Percentiles rank a stretch among this genome's conserved stretches.
phyloP scores from a whole-genome alignment of 2,113 vertebrate genomes.

The Chionis minor region DNA sequence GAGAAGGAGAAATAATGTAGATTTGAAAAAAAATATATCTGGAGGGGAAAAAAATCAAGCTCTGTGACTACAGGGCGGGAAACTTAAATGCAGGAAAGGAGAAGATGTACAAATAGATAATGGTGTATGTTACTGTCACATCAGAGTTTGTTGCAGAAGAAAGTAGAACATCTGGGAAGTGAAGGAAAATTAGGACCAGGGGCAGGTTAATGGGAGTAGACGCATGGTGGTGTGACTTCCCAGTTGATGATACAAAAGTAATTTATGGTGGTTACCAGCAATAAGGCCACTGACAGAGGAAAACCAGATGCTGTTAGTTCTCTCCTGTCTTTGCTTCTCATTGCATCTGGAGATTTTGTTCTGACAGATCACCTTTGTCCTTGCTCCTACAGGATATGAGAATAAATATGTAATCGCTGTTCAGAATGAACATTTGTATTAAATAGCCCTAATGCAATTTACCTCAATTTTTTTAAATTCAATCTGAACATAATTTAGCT shows the following conservation, averaged over 20 bases:
- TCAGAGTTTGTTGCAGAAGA: not conserved
- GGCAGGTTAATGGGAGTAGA: not conserved
- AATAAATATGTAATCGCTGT: not conserved
- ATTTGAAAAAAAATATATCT: not conserved
- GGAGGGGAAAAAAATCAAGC: not conserved
- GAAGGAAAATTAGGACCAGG: not conserved
- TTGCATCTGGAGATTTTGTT: constrained; percentile 14
- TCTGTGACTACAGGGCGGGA: not conserved
- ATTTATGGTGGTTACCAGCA: not conserved
- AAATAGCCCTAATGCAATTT: constrained; percentile 34
- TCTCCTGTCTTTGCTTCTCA: not conserved
- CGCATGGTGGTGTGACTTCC: not conserved
- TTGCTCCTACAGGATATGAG: not conserved
- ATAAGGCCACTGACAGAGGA: not conserved
- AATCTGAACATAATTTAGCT: not conserved
- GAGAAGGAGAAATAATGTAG: not conserved
- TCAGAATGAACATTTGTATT: constrained; percentile 4
- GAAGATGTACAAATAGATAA: not conserved
- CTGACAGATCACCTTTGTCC: not conserved
- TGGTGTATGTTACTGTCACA: not conserved
- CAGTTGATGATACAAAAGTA: not conserved
- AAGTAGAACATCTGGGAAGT: not conserved
- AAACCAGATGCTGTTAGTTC: not conserved
- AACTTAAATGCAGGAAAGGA: not conserved
- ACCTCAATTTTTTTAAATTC: constrained; percentile 20